Conservation (phyloP, 2,113 vertebrate species). For the Plestiodon gilberti region DNA sequence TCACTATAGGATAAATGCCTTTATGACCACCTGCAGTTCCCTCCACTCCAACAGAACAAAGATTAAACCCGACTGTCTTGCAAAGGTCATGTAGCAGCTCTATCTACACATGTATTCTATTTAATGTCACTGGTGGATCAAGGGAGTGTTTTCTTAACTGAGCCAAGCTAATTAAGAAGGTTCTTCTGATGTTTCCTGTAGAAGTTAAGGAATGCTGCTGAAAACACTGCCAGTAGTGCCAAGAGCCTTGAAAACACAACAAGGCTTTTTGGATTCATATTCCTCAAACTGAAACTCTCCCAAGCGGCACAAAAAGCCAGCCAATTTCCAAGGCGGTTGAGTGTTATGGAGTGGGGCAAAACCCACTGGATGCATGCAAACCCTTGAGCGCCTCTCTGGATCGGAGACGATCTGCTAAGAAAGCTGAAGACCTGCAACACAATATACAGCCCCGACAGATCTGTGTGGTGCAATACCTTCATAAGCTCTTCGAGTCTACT, state of each 20-base stretch:
- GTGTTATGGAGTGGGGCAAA: too few relatives aligned
- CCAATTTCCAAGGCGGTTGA: background rate
- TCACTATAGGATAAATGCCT: background rate
- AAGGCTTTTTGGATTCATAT: background rate
- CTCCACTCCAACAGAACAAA: background rate
- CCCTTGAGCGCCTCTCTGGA: background rate
- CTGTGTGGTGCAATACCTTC: slow-evolving; percentile 72
- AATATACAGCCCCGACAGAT: background rate
- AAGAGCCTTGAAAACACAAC: background rate
- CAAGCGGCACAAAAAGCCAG: background rate
- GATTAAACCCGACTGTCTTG: background rate
- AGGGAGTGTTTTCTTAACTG: background rate
- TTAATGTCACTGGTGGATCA: background rate
- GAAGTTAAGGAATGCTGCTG: background rate
- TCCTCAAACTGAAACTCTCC: background rate
- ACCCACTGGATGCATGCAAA: background rate
- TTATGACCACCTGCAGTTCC: background rate
- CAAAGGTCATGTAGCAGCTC: background rate
- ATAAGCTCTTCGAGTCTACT: slow-evolving; percentile 93
- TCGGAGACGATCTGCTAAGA: background rate
- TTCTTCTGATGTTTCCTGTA: background rate
- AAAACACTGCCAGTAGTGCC: background rate
- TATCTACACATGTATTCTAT: background rate
- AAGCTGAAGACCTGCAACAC: background rate
- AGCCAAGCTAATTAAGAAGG: background rate